Evolutionary conservation across 2,797 vertebrate species (phyloP).

Genomic region (Setipinna tenuifilis): DNA sequence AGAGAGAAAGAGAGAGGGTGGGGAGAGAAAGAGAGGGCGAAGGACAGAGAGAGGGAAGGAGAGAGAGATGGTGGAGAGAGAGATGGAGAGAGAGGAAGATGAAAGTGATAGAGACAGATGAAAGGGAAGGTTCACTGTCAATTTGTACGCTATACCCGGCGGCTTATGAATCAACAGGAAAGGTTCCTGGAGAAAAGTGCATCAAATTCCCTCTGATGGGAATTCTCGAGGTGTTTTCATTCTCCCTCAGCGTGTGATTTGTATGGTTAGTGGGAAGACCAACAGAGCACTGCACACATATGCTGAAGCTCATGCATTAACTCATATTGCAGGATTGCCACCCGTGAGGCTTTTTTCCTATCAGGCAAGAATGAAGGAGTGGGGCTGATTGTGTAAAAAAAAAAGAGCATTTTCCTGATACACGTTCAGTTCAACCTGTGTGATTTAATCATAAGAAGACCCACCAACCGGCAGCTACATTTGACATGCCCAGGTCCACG

Average conservation of each 20-base stretch:
- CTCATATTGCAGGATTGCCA: not conserved
- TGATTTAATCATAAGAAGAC: not conserved
- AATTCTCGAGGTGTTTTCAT: not conserved
- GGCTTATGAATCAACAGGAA: not conserved
- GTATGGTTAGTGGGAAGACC: not conserved
- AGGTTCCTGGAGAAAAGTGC: not conserved
- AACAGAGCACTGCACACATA: not conserved
- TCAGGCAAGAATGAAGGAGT: not conserved
- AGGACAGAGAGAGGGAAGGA: not conserved
- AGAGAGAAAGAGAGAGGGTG: too few species aligned
- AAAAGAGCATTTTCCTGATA: not conserved
- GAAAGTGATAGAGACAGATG: not conserved
- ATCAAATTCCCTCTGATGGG: slow-evolving; percentile 1
- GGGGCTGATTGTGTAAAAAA: not conserved
- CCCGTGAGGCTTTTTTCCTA: not conserved
- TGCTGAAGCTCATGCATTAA: not conserved
- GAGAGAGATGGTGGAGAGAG: not conserved
- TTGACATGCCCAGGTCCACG: not conserved
- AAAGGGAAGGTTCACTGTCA: not conserved
- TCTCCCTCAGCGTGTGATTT: not conserved
- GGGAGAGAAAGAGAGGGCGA: not conserved
- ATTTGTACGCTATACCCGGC: not conserved
- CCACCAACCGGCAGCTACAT: not conserved
- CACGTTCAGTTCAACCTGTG: not conserved
- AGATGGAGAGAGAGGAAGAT: not conserved